Evolutionary conservation across 2,888 invertebrate genomes (phyloP).

Genomic region (Chymomyza amoena): DNA sequence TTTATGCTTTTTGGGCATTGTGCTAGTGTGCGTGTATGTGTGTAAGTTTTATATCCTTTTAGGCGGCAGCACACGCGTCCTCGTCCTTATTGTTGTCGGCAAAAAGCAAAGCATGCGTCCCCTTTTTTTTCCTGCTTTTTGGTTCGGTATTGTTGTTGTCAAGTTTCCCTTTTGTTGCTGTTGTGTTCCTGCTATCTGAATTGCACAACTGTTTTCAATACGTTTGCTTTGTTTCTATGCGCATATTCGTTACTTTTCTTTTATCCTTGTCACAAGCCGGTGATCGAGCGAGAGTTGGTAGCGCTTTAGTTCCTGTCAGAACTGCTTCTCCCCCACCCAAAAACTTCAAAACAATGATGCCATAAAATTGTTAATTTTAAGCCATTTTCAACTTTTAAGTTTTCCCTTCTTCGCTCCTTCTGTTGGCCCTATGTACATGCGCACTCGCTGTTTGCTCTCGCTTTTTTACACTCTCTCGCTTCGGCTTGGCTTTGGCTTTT

Average conservation of each 20-base stretch:
- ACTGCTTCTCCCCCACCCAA: neutral
- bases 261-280: neutral
- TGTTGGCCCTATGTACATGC: neutral
- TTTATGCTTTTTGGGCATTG: conserved; percentile 55
- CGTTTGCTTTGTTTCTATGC: conserved; percentile 12
- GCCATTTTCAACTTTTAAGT: conserved; percentile 9
- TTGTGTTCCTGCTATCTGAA: conserved; percentile 14
- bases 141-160: neutral
- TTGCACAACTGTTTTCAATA: conserved; percentile 68
- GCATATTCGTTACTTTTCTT: conserved; percentile 11
- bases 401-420: neutral
- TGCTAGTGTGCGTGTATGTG: conserved; percentile 26
- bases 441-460: conserved; percentile 28
- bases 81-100: conserved; percentile 30
- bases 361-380: neutral
- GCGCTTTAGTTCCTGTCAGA: neutral
- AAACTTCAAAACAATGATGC: neutral
- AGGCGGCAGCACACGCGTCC: conserved; percentile 41
- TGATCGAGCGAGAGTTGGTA: neutral
- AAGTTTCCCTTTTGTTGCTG: neutral
- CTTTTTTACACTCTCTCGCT: conserved; percentile 1
- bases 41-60: conserved; percentile 55
- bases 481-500: neutral
- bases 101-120: conserved; percentile 72
- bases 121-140: conserved; percentile 60